Evolutionary conservation across 1,140 invertebrate genomes (phyloP), one percentile per base, ranked within the genome.

Genomic region (Cecropterus lyciades): DNA sequence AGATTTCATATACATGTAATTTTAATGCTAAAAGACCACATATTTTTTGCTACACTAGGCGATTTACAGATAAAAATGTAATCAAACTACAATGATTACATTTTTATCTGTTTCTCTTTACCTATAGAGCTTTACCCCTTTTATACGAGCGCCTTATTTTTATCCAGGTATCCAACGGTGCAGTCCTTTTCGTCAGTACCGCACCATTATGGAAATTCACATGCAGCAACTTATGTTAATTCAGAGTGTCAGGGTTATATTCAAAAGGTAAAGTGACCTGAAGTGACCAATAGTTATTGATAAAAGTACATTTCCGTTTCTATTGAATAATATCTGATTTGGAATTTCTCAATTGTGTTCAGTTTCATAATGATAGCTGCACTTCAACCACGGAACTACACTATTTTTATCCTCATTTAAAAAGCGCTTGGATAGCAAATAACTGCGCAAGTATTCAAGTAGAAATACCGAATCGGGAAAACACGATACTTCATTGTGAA

Each of bases 371-470:
- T 37, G 87, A 92, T 59, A 63, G 51, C 15, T 70, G 75, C 15
- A 86, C 89, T 7, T 92, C 90, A 2, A 91, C 89, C n/a, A 87
- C 87, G 8, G 91, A 92, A 69, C 72, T 92, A 9, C 70, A 76
- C 53, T 90, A 85, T 53, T 92, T 92, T 70, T 84, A 74, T 56
- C 86, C 86, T 3, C 69, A 30, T 15, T 51, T 82, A 37, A 73
- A 78, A 9, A 65, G 8, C 42, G 27, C 59, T 6, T 43, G 30
- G 55, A 20, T 27, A 13, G 3, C 42, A 8, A 74, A 67, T 67
- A 56, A 46, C 15, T 37, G 65, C 40, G 48, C 55, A 33, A 16
- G 49, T 33, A 65, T 72, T 40, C 74, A 75, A 66, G 57, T 73
- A 3, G 65, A 75, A 14, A 52, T 65, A 45, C 64, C 69, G 17